These are phyloP conservation scores for Teleogryllus oceanicus DNA, from an alignment of 2,888 invertebrate genomes.

Conservation along the genomic window DNA sequence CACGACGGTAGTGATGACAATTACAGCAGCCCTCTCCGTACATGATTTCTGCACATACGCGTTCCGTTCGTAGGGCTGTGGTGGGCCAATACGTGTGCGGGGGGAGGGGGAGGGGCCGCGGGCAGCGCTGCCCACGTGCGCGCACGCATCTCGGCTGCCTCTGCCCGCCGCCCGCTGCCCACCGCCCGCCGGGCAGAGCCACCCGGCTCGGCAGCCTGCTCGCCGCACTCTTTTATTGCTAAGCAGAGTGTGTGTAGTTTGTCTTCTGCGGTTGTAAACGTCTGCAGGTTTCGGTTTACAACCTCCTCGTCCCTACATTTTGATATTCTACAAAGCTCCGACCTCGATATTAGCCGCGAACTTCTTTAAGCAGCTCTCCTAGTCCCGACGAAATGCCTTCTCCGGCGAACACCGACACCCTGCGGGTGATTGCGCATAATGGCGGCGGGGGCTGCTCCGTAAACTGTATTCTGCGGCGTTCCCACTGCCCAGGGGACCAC, in stretches of 20 bases:
- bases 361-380: not conserved
- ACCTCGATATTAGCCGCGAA: not conserved
- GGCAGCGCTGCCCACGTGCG: not conserved
- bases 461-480: not conserved
- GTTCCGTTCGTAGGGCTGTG: no score
- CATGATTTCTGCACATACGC: no score
- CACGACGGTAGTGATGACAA: no score
- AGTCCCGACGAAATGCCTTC: not conserved
- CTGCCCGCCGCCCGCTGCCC: not conserved
- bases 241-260: conserved; percentile 18
- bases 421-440: not conserved
- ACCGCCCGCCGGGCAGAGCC: not conserved
- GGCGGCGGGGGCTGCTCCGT: conserved; percentile 18
- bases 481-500: not conserved
- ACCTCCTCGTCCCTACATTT: conserved; percentile 18
- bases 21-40: no score
- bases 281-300: conserved; percentile 18
- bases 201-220: not conserved
- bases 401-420: not conserved
- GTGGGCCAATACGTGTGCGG: no score
- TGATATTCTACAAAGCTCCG: conserved; percentile 18
- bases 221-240: conserved; percentile 4
- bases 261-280: conserved; percentile 18
- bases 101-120: no score
- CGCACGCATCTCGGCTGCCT: not conserved